phyloP scores from a whole-genome alignment of 2,888 invertebrate species.

The Carterocephalus palaemon region DNA sequence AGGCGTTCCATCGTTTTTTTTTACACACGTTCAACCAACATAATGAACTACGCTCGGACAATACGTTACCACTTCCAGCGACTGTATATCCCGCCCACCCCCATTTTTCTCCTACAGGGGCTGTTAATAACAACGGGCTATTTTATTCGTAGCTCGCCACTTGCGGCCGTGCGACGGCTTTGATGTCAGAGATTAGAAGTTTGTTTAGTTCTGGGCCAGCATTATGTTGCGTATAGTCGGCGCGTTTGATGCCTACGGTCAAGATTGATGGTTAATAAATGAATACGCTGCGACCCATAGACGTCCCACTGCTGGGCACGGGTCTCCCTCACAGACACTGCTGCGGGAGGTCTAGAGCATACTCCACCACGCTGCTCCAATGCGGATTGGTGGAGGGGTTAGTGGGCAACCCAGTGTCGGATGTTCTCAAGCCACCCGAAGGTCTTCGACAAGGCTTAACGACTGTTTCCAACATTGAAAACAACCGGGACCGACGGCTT shows the following conservation, averaged over 20 bases:
- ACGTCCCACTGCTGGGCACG: too few species aligned
- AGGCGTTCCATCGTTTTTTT: too few species aligned
- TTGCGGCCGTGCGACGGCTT: constrained; percentile 69
- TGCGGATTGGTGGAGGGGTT: too few species aligned
- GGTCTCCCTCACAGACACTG: too few species aligned
- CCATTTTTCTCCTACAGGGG: constrained; percentile 55
- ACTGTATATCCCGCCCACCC: constrained; percentile 33
- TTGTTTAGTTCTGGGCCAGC: constrained; percentile 47
- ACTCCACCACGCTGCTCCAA: too few species aligned
- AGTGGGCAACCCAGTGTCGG: too few species aligned
- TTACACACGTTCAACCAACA: background rate
- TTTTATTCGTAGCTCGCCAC: constrained; percentile 67
- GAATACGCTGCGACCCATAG: too few species aligned
- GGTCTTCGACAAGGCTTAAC: too few species aligned
- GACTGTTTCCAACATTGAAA: too few species aligned
- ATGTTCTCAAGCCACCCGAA: too few species aligned
- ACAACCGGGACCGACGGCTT: too few species aligned
- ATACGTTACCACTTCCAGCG: constrained; percentile 31
- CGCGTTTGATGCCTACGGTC: constrained; percentile 35
- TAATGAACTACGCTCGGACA: background rate
- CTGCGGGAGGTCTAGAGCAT: too few species aligned
- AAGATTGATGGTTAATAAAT: background rate
- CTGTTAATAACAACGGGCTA: constrained; percentile 76
- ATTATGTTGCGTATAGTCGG: constrained; percentile 38
- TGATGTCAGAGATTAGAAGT: constrained; percentile 70